These are phyloP conservation scores for Sebastes iracundus DNA, from an alignment of 2,797 vertebrate genomes.

Conservation along the genomic window DNA sequence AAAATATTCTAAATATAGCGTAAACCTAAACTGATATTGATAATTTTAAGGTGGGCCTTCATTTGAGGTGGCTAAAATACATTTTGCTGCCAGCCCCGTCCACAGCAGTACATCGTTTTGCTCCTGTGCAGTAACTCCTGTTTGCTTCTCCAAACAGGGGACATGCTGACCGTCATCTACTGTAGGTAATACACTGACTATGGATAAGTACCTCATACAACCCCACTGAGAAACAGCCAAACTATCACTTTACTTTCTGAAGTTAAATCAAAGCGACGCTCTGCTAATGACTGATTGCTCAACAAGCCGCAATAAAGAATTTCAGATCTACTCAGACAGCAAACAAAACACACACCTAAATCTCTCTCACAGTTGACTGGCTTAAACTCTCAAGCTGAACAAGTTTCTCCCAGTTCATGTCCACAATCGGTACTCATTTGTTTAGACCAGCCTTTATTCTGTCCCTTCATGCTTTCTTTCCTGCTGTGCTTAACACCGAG, in stretches of 20 bases:
- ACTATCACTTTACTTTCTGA: background rate
- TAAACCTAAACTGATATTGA: no score
- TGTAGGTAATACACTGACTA: no score
- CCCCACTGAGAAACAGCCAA: no score
- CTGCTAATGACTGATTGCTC: constrained; percentile 43
- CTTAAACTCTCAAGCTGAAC: background rate
- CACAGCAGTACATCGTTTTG: no score
- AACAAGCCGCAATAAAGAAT: background rate
- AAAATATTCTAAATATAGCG: no score
- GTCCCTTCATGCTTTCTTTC: background rate
- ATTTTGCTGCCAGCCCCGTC: no score
- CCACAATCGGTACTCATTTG: background rate
- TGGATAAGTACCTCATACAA: no score
- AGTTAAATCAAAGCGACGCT: constrained; percentile 40
- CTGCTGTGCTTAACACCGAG: background rate
- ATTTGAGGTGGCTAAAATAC: no score
- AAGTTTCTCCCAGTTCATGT: background rate
- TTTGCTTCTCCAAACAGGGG: no score
- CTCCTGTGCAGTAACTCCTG: no score
- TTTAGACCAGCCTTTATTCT: background rate
- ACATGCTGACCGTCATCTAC: no score
- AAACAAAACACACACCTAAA: constrained; percentile 4
- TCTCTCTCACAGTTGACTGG: background rate
- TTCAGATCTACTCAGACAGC: constrained; percentile 3
- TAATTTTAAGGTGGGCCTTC: no score